Percentiles rank a stretch among this genome's conserved stretches.
Conservation (phyloP, 1,140 invertebrate species). For the Macrostomum lignano region DNA sequence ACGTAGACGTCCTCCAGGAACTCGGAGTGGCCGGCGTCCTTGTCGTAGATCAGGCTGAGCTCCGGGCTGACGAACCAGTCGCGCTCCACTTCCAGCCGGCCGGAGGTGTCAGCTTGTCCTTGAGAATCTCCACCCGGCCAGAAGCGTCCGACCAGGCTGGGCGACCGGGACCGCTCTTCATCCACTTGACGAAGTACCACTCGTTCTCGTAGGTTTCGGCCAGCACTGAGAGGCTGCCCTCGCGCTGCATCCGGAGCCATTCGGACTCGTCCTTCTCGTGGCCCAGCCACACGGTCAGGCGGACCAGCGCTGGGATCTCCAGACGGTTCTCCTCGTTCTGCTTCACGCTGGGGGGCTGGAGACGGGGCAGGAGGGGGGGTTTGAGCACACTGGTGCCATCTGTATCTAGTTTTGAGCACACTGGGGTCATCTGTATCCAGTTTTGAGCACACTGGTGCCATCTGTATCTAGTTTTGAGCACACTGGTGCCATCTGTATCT, state of each 20-base stretch:
- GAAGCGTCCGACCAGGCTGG: conserved; percentile 29
- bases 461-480: no score
- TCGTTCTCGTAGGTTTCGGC: no score
- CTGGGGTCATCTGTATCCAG: no score
- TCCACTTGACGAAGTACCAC: no score
- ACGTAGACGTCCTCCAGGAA: conserved; percentile 31
- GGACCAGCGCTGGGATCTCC: conserved; percentile 25
- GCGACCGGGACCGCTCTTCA: no score
- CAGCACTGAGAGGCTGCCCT: conserved; percentile 28
- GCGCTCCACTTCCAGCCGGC: conserved; percentile 28
- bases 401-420: no score
- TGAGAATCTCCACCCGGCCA: conserved; percentile 24
- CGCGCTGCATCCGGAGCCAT: conserved; percentile 25
- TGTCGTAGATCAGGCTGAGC: conserved; percentile 26
- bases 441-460: no score
- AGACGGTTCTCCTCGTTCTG: no score
- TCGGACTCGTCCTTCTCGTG: conserved; percentile 21
- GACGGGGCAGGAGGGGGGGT: no score
- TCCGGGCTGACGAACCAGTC: conserved; percentile 32
- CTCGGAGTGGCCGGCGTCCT: conserved; percentile 26
- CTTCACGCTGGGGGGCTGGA: no score
- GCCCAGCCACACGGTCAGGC: conserved; percentile 29
- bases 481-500: no score
- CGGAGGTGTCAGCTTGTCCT: conserved; percentile 25
- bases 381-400: no score